Percentiles rank a stretch among this genome's conserved stretches.
These are phyloP conservation scores for Caenorhabditis japonica DNA, from an alignment of 2,888 invertebrate genomes.

Conservation along the genomic window DNA sequence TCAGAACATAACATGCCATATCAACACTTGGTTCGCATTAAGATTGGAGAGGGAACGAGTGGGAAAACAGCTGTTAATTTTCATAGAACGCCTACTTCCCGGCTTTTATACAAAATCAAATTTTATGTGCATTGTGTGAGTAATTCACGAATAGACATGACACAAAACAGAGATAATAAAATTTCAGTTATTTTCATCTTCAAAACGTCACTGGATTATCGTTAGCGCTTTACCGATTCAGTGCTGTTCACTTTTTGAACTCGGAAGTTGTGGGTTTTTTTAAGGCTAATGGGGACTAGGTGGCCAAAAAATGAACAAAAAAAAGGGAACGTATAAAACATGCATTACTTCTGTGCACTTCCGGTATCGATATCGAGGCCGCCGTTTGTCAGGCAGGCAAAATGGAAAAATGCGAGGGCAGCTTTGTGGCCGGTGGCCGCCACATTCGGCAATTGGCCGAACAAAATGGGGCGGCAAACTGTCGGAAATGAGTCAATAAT, in stretches of 20 bases:
- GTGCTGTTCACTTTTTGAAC: slow-evolving; percentile 8
- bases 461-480: too few relatives aligned
- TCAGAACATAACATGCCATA: slow-evolving; percentile 33
- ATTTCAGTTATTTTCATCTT: slow-evolving; percentile 39
- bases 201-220: slow-evolving; percentile 38
- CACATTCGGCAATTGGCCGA: too few relatives aligned
- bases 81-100: neutral
- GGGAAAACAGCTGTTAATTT: neutral
- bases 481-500: too few relatives aligned
- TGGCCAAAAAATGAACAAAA: too few relatives aligned
- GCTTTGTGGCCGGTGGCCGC: too few relatives aligned
- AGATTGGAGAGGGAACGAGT: slow-evolving; percentile 7
- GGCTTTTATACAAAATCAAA: neutral
- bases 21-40: slow-evolving; percentile 36
- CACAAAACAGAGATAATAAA: too few relatives aligned
- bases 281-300: too few relatives aligned
- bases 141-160: neutral
- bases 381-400: too few relatives aligned
- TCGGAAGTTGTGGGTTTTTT: slow-evolving; percentile 23
- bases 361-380: too few relatives aligned
- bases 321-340: too few relatives aligned
- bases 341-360: too few relatives aligned
- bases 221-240: slow-evolving; percentile 17
- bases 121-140: neutral
- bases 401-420: too few relatives aligned